Conservation (phyloP, 2,113 vertebrate genomes). For the Triplophysa rosa region DNA sequence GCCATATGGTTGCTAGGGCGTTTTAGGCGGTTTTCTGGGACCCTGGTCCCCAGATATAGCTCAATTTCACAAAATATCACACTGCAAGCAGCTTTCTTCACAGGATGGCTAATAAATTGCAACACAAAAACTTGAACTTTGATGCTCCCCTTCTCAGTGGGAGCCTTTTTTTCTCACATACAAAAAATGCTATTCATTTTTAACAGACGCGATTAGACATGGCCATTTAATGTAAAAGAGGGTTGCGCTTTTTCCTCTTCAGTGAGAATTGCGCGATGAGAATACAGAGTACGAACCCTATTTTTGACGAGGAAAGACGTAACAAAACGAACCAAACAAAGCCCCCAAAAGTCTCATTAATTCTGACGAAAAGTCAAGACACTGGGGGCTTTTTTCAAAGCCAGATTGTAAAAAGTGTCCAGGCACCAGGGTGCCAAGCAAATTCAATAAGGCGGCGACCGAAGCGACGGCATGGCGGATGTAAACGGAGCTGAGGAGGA, state of each 20-base stretch:
- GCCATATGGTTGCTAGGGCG: too few relatives aligned
- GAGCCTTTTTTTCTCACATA: slow-evolving; percentile 62
- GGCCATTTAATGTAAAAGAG: slow-evolving; percentile 67
- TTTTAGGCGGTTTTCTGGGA: too few relatives aligned
- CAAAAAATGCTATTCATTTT: slow-evolving; percentile 74
- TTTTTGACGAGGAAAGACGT: slow-evolving; percentile 54
- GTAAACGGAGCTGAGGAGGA: not conserved
- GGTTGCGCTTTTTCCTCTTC: slow-evolving; percentile 57
- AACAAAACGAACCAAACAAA: slow-evolving; percentile 55
- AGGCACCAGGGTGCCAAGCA: slow-evolving; percentile 34
- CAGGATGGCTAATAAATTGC: slow-evolving; percentile 45
- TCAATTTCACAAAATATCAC: not conserved
- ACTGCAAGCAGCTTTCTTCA: slow-evolving; percentile 44
- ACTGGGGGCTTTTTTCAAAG: slow-evolving; percentile 13
- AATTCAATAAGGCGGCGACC: slow-evolving; percentile 38
- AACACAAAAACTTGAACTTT: slow-evolving; percentile 64
- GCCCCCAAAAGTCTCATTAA: slow-evolving; percentile 62
- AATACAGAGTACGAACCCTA: slow-evolving; percentile 64
- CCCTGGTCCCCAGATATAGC: too few relatives aligned
- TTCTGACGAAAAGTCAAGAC: slow-evolving; percentile 61
- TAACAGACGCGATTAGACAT: slow-evolving; percentile 74
- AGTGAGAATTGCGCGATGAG: slow-evolving; percentile 62
- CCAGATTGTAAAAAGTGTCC: slow-evolving; percentile 24
- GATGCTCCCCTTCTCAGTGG: slow-evolving; percentile 67
- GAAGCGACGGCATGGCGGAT: slow-evolving; percentile 16